A percentile compares a stretch with the other conserved stretches of the same genome.
Conservation (phyloP, 2,113 vertebrate genomes). For the Bettongia penicillata region DNA sequence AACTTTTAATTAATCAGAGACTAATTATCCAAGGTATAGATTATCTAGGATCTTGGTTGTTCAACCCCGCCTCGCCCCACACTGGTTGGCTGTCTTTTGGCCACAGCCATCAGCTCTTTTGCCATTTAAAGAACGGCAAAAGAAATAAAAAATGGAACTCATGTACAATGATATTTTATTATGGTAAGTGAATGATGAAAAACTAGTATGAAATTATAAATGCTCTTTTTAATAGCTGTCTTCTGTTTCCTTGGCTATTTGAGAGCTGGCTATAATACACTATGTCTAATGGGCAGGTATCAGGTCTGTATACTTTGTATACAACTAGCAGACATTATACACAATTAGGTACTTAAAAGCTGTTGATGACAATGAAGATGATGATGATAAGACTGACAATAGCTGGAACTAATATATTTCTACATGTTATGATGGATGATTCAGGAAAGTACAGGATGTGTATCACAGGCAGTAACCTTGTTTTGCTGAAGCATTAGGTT, state of each 20-base stretch:
- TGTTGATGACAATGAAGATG: background rate
- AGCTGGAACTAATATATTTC: background rate
- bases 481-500: background rate
- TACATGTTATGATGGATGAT: too few relatives aligned
- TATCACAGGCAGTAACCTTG: background rate
- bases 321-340: too few relatives aligned
- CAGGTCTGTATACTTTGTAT: background rate
- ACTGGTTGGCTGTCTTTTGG: background rate
- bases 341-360: background rate
- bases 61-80: background rate
- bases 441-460: too few relatives aligned
- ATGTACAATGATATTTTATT: background rate
- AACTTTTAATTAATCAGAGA: background rate
- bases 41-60: background rate
- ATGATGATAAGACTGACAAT: background rate
- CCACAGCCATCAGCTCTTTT: background rate
- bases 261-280: background rate
- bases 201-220: background rate
- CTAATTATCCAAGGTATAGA: background rate
- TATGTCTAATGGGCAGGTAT: background rate
- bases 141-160: background rate
- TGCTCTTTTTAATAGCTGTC: background rate
- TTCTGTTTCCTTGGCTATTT: background rate
- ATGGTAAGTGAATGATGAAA: background rate
- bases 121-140: background rate